These are phyloP conservation scores for Ormia ochracea DNA, from an alignment of 2,888 invertebrate species.

Conservation along the genomic window DNA sequence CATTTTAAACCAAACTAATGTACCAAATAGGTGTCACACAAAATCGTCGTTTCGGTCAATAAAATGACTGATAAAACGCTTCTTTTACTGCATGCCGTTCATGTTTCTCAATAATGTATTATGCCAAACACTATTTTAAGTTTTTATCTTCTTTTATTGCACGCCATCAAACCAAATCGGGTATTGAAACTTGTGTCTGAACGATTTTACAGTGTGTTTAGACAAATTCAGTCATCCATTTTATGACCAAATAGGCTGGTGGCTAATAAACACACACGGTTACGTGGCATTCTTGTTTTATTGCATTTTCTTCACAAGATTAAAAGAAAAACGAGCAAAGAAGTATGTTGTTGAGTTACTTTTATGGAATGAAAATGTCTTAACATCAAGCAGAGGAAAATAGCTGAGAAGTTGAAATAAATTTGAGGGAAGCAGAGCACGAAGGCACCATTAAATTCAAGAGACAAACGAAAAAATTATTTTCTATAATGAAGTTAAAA, in stretches of 20 bases:
- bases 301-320: not conserved
- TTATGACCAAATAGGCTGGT: conserved; percentile 17
- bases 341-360: conserved; percentile 40
- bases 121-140: not conserved
- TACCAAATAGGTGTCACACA: not conserved
- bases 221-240: conserved; percentile 28
- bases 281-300: not conserved
- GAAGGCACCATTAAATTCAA: too few relatives aligned
- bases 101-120: conserved; percentile 10
- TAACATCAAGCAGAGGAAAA: conserved; percentile 36
- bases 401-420: conserved; percentile 11
- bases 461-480: too few relatives aligned
- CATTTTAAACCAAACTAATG: not conserved
- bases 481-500: too few relatives aligned
- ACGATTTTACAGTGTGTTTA: conserved; percentile 14
- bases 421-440: not conserved
- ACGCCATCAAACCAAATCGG: conserved; percentile 41
- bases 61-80: not conserved
- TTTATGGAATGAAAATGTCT: conserved; percentile 46
- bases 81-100: not conserved
- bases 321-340: conserved; percentile 2
- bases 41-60: not conserved
- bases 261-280: conserved; percentile 42
- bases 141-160: conserved; percentile 18
- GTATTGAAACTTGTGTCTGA: conserved; percentile 11